Conservation (phyloP, 2,797 vertebrate species). For the Oophaga sylvatica region DNA sequence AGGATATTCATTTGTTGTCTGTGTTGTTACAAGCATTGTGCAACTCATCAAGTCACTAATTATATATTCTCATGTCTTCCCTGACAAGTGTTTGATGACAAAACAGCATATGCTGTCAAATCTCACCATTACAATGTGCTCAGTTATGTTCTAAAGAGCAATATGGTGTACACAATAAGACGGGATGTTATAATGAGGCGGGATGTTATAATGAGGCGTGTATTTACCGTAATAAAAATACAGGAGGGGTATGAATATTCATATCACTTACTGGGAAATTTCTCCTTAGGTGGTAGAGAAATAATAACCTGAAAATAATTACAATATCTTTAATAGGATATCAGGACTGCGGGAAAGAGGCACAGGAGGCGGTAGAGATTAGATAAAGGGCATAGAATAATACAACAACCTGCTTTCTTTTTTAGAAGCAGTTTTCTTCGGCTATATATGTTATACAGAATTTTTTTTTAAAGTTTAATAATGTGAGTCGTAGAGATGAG, state of each 20-base stretch:
- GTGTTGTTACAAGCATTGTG: background rate
- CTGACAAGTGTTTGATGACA: slow-evolving; percentile 41
- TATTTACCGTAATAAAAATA: slow-evolving; percentile 21
- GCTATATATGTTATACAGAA: too few relatives aligned
- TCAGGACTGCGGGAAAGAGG: background rate
- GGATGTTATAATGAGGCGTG: background rate
- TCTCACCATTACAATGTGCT: slow-evolving; percentile 9
- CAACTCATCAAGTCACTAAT: slow-evolving; percentile 34
- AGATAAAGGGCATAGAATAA: background rate
- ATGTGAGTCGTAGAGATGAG: too few relatives aligned
- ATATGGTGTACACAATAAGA: background rate
- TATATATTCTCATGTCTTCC: slow-evolving; percentile 1
- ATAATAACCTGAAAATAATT: background rate
- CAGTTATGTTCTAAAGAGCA: background rate
- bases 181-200: background rate
- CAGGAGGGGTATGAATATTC: background rate
- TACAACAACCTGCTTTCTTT: too few relatives aligned
- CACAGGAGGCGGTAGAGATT: background rate
- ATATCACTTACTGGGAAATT: background rate
- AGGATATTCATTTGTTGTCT: background rate
- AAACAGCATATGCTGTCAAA: slow-evolving; percentile 12
- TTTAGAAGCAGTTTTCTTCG: too few relatives aligned
- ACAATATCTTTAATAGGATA: background rate
- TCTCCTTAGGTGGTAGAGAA: background rate
- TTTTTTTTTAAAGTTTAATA: too few relatives aligned